These are phyloP conservation scores for Argopecten irradians DNA, from an alignment of 1,140 invertebrate genomes.

Conservation along the genomic window DNA sequence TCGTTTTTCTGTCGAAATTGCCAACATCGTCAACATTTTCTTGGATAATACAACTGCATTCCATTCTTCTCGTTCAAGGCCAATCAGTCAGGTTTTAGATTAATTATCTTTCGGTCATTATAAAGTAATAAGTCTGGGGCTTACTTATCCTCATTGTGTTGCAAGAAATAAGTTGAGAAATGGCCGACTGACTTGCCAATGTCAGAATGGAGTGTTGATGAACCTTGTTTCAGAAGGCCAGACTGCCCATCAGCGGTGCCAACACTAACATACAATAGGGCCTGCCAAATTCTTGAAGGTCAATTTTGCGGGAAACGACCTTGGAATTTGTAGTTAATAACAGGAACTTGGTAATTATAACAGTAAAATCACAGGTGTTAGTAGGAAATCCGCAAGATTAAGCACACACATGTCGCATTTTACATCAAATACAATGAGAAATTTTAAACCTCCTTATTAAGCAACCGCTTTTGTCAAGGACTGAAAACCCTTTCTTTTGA, in stretches of 20 bases:
- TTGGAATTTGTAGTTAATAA: not conserved
- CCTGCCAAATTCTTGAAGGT: not conserved
- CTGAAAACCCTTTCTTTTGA: not conserved
- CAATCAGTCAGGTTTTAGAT: slow-evolving; percentile 5
- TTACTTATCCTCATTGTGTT: not conserved
- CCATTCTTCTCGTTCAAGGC: not conserved
- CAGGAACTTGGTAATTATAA: not conserved
- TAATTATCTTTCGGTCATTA: not conserved
- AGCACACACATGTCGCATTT: no score
- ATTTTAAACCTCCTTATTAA: no score
- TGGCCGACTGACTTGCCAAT: not conserved
- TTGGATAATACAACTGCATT: not conserved
- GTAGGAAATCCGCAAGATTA: no score
- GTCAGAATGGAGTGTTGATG: not conserved
- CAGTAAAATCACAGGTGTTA: not conserved
- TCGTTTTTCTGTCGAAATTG: not conserved
- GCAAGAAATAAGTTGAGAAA: not conserved
- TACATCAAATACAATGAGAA: no score
- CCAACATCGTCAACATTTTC: not conserved
- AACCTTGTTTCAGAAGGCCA: not conserved
- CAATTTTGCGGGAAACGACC: not conserved
- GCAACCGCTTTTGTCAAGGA: not conserved
- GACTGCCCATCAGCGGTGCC: slow-evolving; percentile 5
- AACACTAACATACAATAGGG: not conserved
- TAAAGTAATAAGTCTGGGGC: not conserved